These are phyloP conservation scores for Argynnis bischoffii DNA, from an alignment of 2,888 invertebrate species.

Conservation along the genomic window DNA sequence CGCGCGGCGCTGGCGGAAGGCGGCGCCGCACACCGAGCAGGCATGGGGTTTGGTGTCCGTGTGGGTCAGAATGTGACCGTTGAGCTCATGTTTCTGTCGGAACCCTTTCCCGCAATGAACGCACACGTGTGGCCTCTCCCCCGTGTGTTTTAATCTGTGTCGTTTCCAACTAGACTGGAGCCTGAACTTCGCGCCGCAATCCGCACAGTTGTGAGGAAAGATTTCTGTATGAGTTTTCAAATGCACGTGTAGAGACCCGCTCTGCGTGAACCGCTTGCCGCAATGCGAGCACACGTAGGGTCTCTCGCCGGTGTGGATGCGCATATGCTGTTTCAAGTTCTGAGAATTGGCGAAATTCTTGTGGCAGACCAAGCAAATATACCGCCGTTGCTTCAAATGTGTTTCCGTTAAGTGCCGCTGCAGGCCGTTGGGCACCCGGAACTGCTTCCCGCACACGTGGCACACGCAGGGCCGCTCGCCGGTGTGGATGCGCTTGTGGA, in stretches of 20 bases:
- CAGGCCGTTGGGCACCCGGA: slow-evolving; percentile 85
- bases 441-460: slow-evolving; percentile 85
- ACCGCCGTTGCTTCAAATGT: slow-evolving; percentile 83
- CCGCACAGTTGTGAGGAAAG: slow-evolving; percentile 82
- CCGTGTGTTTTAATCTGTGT: slow-evolving; percentile 83
- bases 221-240: slow-evolving; percentile 81
- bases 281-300: slow-evolving; percentile 83
- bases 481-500: slow-evolving; percentile 85
- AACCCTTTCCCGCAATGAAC: slow-evolving; percentile 81
- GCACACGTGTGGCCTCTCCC: slow-evolving; percentile 84
- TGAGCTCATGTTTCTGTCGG: slow-evolving; percentile 83
- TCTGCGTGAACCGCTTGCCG: slow-evolving; percentile 85
- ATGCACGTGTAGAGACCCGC: slow-evolving; percentile 85
- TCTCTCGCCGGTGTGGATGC: slow-evolving; percentile 83
- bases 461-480: slow-evolving; percentile 86
- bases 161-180: slow-evolving; percentile 80
- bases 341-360: slow-evolving; percentile 83
- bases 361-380: slow-evolving; percentile 79
- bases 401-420: slow-evolving; percentile 84
- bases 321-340: slow-evolving; percentile 82
- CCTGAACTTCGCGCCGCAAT: slow-evolving; percentile 84
- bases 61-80: slow-evolving; percentile 79
- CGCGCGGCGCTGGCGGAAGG: slow-evolving; percentile 80
- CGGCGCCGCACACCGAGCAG: slow-evolving; percentile 79
- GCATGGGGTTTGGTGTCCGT: slow-evolving; percentile 79